A percentile compares a stretch with the other conserved stretches of the same genome.
These are phyloP conservation scores for Cyclophora albipunctata DNA, from an alignment of 2,888 invertebrate genomes.

Conservation along the genomic window DNA sequence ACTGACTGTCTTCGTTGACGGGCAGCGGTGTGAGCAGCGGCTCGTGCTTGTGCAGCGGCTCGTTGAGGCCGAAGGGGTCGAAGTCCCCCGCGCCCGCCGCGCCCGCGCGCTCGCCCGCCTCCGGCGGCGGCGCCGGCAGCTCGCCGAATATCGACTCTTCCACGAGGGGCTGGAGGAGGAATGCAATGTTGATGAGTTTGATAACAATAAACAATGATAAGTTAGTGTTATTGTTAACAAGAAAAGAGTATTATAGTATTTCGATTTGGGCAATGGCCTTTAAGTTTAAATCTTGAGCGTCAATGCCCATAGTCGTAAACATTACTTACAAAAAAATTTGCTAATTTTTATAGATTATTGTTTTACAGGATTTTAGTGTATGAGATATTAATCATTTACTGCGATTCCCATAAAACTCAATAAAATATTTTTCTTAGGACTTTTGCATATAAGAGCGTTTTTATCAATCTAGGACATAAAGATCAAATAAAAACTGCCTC, in stretches of 20 bases:
- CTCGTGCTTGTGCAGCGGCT: conserved; percentile 60
- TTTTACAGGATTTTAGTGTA: too few species aligned
- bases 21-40: conserved; percentile 54
- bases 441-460: not conserved
- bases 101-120: conserved; percentile 22
- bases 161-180: conserved; percentile 36
- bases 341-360: too few species aligned
- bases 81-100: conserved; percentile 47
- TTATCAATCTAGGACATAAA: not conserved
- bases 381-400: too few species aligned
- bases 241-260: too few species aligned
- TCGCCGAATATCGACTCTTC: conserved; percentile 59
- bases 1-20: conserved; percentile 39
- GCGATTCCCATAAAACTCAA: too few species aligned
- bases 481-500: too few species aligned
- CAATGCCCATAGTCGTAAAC: too few species aligned
- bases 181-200: not conserved
- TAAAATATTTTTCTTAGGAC: too few species aligned
- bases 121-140: conserved; percentile 44
- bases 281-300: too few species aligned
- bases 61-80: conserved; percentile 79
- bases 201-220: not conserved
- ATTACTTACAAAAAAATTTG: too few species aligned
- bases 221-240: too few species aligned
- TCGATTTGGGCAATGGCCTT: too few species aligned